Percentiles rank a stretch among this genome's conserved stretches.
These are phyloP conservation scores for Ifrita kowaldi DNA, from an alignment of 2,113 vertebrate species.

Conservation along the genomic window DNA sequence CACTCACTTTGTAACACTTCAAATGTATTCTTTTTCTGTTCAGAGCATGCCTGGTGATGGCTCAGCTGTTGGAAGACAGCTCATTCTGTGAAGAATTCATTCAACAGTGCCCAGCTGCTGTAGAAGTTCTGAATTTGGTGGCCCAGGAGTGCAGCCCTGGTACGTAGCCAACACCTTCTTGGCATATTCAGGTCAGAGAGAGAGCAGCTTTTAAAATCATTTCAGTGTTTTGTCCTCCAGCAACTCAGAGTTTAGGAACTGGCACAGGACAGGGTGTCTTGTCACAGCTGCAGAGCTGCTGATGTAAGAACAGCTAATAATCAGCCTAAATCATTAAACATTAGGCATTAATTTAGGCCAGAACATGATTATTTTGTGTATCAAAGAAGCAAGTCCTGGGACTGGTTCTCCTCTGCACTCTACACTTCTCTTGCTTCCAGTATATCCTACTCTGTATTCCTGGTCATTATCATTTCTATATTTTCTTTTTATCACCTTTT, in stretches of 20 bases:
- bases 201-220: neutral
- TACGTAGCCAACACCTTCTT: constrained; percentile 55
- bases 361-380: neutral
- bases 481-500: neutral
- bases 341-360: neutral
- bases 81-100: constrained; percentile 99
- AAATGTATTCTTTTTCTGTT: constrained; percentile 36
- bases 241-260: neutral
- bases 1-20: neutral
- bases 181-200: neutral
- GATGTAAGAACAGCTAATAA: neutral
- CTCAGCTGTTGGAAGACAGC: constrained; percentile 96
- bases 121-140: constrained; percentile 95
- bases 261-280: neutral
- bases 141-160: constrained; percentile 97
- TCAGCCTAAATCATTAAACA: neutral
- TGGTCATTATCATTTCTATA: neutral
- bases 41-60: constrained; percentile 98
- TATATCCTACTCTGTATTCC: neutral
- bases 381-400: neutral
- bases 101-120: constrained; percentile 96
- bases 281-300: neutral
- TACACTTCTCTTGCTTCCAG: neutral
- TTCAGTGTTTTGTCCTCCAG: neutral
- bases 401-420: neutral